Conservation (phyloP, 2,797 vertebrate species). For the Sebastes miniatus region DNA sequence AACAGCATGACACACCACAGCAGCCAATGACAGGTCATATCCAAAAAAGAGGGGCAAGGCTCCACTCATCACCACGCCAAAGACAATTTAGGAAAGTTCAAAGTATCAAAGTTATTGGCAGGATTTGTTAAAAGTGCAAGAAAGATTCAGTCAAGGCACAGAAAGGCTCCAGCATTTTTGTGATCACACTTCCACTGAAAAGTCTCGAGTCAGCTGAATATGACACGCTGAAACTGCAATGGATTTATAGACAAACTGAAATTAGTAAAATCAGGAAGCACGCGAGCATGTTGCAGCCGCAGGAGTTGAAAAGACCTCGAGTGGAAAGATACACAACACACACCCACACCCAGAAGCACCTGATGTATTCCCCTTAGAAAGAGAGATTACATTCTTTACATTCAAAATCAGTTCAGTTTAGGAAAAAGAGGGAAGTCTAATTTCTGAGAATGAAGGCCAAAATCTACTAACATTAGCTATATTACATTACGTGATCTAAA, state of each 20-base stretch:
- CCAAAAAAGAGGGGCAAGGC: slow-evolving; percentile 54
- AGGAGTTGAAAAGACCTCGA: slow-evolving; percentile 52
- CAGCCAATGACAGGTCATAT: slow-evolving; percentile 79
- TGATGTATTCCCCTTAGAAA: slow-evolving; percentile 58
- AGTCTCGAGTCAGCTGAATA: slow-evolving; percentile 35
- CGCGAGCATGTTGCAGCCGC: slow-evolving; percentile 71
- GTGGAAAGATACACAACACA: slow-evolving; percentile 70
- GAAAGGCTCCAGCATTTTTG: slow-evolving; percentile 70
- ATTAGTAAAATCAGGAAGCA: slow-evolving; percentile 57
- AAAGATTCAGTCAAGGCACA: slow-evolving; percentile 61
- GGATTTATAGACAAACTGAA: slow-evolving; percentile 53
- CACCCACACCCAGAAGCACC: slow-evolving; percentile 69
- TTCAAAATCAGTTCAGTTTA: slow-evolving; percentile 29
- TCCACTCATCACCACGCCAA: slow-evolving; percentile 51
- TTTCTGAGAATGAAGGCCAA: slow-evolving; percentile 58
- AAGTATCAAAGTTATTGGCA: slow-evolving; percentile 53
- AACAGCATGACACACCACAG: slow-evolving; percentile 99
- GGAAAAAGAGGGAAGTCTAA: slow-evolving; percentile 25
- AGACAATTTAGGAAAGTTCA: slow-evolving; percentile 44
- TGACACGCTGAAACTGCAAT: slow-evolving; percentile 57
- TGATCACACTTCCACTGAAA: slow-evolving; percentile 38
- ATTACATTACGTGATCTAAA: slow-evolving; percentile 61
- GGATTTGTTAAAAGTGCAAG: slow-evolving; percentile 58
- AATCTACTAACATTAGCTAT: slow-evolving; percentile 49
- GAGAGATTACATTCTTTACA: slow-evolving; percentile 51